phyloP scores from a whole-genome alignment of 2,888 invertebrate genomes.

The Philereme transversata region DNA sequence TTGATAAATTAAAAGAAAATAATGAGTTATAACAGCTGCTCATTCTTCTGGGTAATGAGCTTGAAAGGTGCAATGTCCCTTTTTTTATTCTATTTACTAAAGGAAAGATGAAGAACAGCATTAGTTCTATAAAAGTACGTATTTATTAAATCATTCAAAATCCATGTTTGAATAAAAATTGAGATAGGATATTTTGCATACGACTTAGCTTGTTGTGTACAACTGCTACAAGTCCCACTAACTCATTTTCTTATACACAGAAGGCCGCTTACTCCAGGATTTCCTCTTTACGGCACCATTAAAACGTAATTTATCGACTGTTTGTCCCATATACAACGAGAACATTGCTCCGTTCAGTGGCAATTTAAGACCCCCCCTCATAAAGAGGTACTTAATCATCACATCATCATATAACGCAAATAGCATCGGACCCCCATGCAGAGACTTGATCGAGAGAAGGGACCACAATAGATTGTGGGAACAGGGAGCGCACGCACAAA shows the following conservation, averaged over 20 bases:
- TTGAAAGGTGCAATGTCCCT: conserved; percentile 50
- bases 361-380: conserved; percentile 59
- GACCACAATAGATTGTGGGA: conserved; percentile 72
- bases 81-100: conserved; percentile 31
- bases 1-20: conserved; percentile 46
- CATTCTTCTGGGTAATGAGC: conserved; percentile 50
- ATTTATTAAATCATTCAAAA: too few relatives aligned
- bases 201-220: too few relatives aligned
- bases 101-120: too few relatives aligned
- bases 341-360: conserved; percentile 38
- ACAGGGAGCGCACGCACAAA: too few relatives aligned
- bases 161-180: too few relatives aligned
- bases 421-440: conserved; percentile 62
- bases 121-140: too few relatives aligned
- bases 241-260: too few relatives aligned
- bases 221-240: too few relatives aligned
- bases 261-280: conserved; percentile 7
- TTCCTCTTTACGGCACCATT: conserved; percentile 27
- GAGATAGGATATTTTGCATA: too few relatives aligned
- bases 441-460: conserved; percentile 53
- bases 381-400: conserved; percentile 65
- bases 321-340: conserved; percentile 34
- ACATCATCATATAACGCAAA: conserved; percentile 62
- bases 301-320: conserved; percentile 32
- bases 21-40: conserved; percentile 52